Evolutionary conservation across 2,113 vertebrate genomes (phyloP).

Genomic region (Carassius gibelio): DNA sequence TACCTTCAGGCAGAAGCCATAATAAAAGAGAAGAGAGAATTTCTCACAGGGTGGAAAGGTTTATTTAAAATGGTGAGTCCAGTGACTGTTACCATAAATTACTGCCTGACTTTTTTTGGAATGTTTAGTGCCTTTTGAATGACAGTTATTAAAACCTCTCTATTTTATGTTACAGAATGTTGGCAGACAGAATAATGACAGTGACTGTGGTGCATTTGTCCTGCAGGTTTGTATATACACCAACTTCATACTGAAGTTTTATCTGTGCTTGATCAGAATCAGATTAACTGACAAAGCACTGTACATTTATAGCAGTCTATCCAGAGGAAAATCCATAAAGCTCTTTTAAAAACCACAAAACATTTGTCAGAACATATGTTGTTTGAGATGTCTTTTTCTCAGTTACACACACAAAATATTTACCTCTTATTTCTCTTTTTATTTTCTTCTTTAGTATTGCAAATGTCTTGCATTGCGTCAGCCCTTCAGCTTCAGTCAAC

Average conservation of each 20-base stretch:
- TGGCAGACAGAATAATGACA: conserved; percentile 92
- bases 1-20: conserved; percentile 91
- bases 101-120: neutral
- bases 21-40: conserved; percentile 86
- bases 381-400: neutral
- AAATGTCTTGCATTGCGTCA: conserved; percentile 88
- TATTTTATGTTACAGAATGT: conserved; percentile 80
- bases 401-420: neutral
- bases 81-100: conserved; percentile 10
- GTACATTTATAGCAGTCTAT: neutral
- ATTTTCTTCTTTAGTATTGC: conserved; percentile 79
- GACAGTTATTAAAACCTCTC: neutral
- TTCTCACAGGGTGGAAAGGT: conserved; percentile 86
- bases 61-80: conserved; percentile 89
- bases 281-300: neutral
- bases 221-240: conserved; percentile 81
- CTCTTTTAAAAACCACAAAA: neutral
- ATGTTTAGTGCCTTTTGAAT: neutral
- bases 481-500: conserved; percentile 87
- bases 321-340: neutral
- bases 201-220: conserved; percentile 91
- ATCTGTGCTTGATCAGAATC: neutral
- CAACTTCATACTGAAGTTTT: neutral
- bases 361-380: neutral
- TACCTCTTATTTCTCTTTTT: neutral